Percentiles rank a stretch among this genome's conserved stretches.
Evolutionary conservation across 2,888 invertebrate species (phyloP).

Genomic region (Drosophila dives): DNA sequence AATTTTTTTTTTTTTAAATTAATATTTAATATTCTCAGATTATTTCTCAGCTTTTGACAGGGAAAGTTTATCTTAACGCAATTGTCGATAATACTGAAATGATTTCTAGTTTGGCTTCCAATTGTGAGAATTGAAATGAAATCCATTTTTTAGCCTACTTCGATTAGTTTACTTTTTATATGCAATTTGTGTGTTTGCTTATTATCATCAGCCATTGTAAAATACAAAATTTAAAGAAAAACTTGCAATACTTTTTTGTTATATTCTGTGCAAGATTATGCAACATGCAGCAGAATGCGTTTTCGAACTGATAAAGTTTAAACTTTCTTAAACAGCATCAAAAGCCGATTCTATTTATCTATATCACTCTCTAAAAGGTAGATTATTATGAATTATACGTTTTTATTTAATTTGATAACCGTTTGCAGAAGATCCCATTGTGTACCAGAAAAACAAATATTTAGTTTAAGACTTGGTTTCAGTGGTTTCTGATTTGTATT

Average conservation of each 20-base stretch:
- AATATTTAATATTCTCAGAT: background rate
- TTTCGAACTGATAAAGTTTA: background rate
- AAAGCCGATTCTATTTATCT: background rate
- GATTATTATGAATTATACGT: background rate
- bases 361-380: background rate
- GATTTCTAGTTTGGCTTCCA: background rate
- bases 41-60: background rate
- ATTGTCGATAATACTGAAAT: background rate
- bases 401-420: background rate
- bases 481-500: background rate
- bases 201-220: background rate
- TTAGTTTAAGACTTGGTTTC: background rate
- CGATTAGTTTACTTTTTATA: background rate
- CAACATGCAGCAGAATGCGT: background rate
- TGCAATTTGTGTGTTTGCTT: background rate
- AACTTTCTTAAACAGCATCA: background rate
- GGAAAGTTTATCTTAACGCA: background rate
- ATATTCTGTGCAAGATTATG: background rate
- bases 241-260: background rate
- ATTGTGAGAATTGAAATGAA: background rate
- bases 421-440: too few species aligned
- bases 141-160: background rate
- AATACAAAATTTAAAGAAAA: background rate
- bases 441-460: background rate
- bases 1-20: background rate